phyloP scores from a whole-genome alignment of 2,797 vertebrate genomes.

The Manis pentadactyla region DNA sequence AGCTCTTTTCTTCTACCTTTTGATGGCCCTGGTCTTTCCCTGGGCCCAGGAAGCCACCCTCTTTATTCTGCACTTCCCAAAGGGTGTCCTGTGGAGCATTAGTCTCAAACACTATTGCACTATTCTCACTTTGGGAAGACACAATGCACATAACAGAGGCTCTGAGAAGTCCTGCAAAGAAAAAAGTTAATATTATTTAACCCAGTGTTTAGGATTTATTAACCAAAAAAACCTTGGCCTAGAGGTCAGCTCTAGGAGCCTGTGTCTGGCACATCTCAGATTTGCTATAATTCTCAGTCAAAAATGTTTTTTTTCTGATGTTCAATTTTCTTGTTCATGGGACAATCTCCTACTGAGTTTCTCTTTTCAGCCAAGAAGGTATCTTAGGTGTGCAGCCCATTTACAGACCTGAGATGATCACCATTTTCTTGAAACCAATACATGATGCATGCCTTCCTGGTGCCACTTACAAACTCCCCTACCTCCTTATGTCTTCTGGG shows the following conservation, averaged over 20 bases:
- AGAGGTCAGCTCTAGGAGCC: background rate
- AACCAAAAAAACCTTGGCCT: background rate
- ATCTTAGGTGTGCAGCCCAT: background rate
- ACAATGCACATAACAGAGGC: background rate
- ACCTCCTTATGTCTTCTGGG: background rate
- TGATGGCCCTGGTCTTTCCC: background rate
- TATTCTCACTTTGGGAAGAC: background rate
- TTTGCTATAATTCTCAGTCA: background rate
- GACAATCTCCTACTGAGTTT: background rate
- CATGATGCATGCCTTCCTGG: background rate
- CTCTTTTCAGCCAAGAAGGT: background rate
- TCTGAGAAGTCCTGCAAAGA: background rate
- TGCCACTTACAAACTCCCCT: background rate
- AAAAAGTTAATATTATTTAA: background rate
- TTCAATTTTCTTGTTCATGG: background rate
- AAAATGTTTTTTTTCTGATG: background rate
- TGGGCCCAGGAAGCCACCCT: background rate
- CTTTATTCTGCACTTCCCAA: background rate
- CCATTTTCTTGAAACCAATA: slow-evolving; percentile 4
- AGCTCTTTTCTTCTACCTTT: background rate
- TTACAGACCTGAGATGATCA: background rate
- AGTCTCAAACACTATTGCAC: background rate
- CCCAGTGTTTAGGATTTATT: background rate
- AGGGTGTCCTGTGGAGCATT: background rate
- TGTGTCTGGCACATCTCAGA: background rate